Evolutionary conservation across 2,113 vertebrate genomes (phyloP).

Genomic region (Charina bottae): DNA sequence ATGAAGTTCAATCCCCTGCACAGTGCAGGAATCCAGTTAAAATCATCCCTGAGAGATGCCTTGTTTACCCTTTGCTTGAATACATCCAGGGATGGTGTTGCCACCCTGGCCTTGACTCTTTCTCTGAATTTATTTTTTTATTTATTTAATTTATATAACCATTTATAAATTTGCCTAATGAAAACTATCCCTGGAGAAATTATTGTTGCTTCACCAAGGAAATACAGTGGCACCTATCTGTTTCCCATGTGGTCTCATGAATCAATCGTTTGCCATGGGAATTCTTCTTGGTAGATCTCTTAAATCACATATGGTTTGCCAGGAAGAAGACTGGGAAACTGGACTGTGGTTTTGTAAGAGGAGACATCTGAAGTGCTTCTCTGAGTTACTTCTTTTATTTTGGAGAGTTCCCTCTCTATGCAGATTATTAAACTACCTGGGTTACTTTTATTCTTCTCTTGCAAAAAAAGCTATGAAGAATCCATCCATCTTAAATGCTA

Average conservation of each 20-base stretch:
- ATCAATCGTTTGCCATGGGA: background rate
- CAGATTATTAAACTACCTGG: background rate
- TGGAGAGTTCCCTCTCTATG: background rate
- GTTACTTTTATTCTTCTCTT: background rate
- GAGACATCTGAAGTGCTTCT: background rate
- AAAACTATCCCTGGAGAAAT: background rate
- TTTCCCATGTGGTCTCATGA: background rate
- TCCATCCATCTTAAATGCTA: too few species aligned
- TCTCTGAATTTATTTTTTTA: too few species aligned
- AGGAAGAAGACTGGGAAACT: background rate
- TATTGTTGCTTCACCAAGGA: background rate
- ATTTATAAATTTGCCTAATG: background rate
- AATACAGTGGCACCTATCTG: background rate
- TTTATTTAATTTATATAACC: too few species aligned
- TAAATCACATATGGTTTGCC: background rate
- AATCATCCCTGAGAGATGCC: background rate
- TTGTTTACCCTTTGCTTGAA: background rate
- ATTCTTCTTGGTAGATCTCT: background rate
- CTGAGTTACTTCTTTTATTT: background rate
- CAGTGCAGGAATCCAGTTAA: background rate
- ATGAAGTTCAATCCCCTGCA: background rate
- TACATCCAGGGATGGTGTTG: background rate
- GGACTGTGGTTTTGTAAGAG: background rate
- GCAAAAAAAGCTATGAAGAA: background rate
- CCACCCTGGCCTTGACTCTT: background rate